Conservation (phyloP, 2,888 invertebrate species). For the Drosophila barbarae region DNA sequence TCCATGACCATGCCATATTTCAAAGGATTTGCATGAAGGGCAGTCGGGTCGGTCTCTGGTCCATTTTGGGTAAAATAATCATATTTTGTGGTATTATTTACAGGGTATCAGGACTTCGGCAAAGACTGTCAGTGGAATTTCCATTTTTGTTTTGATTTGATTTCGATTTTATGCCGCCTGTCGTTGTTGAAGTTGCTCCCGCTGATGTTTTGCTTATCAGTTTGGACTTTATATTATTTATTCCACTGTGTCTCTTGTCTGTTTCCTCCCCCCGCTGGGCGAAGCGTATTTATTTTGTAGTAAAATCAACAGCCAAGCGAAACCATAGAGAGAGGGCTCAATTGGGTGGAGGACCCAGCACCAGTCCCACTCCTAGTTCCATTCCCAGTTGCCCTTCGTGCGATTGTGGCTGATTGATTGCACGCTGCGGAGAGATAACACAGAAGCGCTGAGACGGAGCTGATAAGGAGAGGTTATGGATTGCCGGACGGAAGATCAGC, state of each 20-base stretch:
- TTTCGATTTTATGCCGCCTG: constrained; percentile 53
- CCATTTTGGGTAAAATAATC: not conserved
- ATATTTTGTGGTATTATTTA: not conserved
- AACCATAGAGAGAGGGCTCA: constrained; percentile 23
- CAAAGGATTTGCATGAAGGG: constrained; percentile 40
- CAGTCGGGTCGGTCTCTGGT: constrained; percentile 2
- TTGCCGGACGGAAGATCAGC: constrained; percentile 13
- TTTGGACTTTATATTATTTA: constrained; percentile 68
- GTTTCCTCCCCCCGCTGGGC: constrained; percentile 21
- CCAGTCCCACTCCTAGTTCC: constrained; percentile 1
- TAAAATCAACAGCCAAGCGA: constrained; percentile 57
- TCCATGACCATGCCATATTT: constrained; percentile 57
- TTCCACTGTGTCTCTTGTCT: constrained; percentile 43
- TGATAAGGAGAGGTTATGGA: constrained; percentile 23
- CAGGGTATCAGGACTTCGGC: constrained; percentile 17
- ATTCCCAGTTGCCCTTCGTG: constrained; percentile 23
- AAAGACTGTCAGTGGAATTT: not conserved
- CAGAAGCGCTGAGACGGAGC: constrained; percentile 14
- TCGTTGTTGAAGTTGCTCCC: constrained; percentile 19
- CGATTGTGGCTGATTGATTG: constrained; percentile 35
- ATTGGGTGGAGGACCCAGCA: constrained; percentile 3
- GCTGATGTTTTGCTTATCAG: constrained; percentile 59
- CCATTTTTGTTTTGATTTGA: constrained; percentile 54
- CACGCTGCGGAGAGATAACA: constrained; percentile 23
- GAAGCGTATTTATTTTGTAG: constrained; percentile 58